Evolutionary conservation across 53 echinoderm and acorn worm genomes (phyloP), one percentile per base, ranked within the genome.

Genomic region (Stichopus horrens): DNA sequence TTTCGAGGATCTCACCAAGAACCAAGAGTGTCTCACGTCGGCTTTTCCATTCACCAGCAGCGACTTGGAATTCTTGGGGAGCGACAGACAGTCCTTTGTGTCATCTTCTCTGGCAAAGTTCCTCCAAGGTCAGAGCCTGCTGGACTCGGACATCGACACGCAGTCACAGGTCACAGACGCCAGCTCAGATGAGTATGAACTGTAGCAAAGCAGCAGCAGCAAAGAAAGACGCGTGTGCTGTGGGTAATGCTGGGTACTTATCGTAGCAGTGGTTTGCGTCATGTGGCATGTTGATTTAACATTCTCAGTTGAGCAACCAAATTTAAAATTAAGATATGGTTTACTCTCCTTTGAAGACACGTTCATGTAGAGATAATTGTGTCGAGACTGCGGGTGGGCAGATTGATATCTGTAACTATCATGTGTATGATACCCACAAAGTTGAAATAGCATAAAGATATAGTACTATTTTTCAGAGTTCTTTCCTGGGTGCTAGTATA

Each of bases 41-140:
- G 99, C 99, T n/a, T 98, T 98, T 75, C 99, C 99, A 7, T 98
- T 92, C 91, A 93, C 99, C 75, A 92, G 91, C 83, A 96, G 93
- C 54, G 97, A 96, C 78, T 82, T 96, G 79, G 91, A 92, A 54
- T 86, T 96, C 54, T 90, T 96, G 74, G 97, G 95, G 5, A 95
- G 93, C 18, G 97, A 96, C 86, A 89, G 97, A 74, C 86, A 92
- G 87, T 96, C 97, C 4, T 96, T 96, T 78, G 77, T 96, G 22
- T 93, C 90, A 54, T 92, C 97, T 9, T 95, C 97, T 11, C 91
- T 96, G 11, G 97, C 95, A 55, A 92, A 91, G 77, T 96, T 96
- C 76, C 81, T 96, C 9, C 91, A 93, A n/a, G 97, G 97, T 14
- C 97, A 96, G 86, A 96, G 97, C 88, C 86, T 96, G 76, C 88